Percentiles rank a stretch among this genome's conserved stretches.
phyloP scores from a whole-genome alignment of 2,113 vertebrate species.

The Amia ocellicauda region DNA sequence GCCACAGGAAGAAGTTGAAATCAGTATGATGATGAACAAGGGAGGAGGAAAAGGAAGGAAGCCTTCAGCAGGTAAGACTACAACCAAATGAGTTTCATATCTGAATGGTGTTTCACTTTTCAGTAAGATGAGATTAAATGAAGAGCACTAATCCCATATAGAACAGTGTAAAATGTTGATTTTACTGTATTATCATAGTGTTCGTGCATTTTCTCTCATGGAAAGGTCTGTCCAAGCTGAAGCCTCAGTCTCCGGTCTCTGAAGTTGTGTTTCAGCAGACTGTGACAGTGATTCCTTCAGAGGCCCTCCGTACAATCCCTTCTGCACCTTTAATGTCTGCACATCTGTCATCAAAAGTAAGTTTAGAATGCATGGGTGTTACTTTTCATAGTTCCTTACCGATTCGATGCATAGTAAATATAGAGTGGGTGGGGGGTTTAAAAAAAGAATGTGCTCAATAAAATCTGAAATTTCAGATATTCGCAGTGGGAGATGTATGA shows the following conservation, averaged over 20 bases:
- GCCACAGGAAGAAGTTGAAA: conserved; percentile 73
- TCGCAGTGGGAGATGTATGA: no score
- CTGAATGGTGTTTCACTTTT: no score
- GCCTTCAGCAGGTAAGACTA: conserved; percentile 37
- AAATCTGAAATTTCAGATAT: no score
- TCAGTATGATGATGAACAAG: conserved; percentile 54
- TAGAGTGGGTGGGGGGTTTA: no score
- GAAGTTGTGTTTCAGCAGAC: conserved; percentile 65
- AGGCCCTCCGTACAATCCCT: conserved; percentile 38
- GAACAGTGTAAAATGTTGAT: no score
- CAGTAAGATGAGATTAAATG: no score
- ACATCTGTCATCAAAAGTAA: conserved; percentile 61
- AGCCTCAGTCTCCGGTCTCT: conserved; percentile 42
- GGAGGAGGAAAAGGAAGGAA: conserved; percentile 63
- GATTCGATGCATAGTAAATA: no score
- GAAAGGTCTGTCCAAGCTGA: conserved; percentile 51
- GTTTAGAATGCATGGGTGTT: conserved; percentile 32
- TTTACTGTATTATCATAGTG: neutral
- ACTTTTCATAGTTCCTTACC: neutral
- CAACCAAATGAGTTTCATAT: no score
- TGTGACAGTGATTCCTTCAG: conserved; percentile 48
- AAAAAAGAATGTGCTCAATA: no score
- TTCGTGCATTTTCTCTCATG: neutral
- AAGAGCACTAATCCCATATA: no score
- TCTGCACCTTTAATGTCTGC: conserved; percentile 41